These are phyloP conservation scores for Diachasmimorpha longicaudata DNA, from an alignment of 1,140 invertebrate genomes.

Conservation along the genomic window DNA sequence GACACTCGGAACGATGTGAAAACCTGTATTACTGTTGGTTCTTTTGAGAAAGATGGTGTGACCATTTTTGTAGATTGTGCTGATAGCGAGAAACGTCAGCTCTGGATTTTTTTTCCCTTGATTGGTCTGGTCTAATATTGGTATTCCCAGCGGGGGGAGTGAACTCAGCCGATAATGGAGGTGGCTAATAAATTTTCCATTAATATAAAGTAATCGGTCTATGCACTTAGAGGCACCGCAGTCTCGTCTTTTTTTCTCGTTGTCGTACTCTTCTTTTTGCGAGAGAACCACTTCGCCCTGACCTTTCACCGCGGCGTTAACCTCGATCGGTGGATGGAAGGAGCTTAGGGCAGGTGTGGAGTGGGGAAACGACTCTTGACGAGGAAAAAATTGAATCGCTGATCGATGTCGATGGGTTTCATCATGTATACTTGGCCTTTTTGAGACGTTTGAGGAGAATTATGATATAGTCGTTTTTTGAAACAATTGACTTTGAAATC, in stretches of 20 bases:
- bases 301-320: conserved; percentile 32
- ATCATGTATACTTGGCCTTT: background rate
- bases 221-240: conserved; percentile 55
- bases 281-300: conserved; percentile 47
- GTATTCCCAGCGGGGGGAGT: background rate
- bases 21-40: background rate
- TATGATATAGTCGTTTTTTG: no score
- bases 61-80: background rate
- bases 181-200: conserved; percentile 49
- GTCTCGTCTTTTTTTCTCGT: conserved; percentile 10
- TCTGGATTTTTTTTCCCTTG: background rate
- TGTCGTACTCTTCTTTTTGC: conserved; percentile 43
- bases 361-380: background rate
- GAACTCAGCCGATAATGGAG: background rate
- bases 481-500: no score
- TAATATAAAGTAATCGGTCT: conserved; percentile 64
- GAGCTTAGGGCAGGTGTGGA: background rate
- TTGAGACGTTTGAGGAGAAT: background rate
- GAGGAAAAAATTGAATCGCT: conserved; percentile 11
- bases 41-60: background rate
- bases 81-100: background rate
- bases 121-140: background rate
- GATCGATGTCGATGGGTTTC: conserved; percentile 12
- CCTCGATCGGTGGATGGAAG: conserved; percentile 6
- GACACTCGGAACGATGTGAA: background rate